Conservation (phyloP, 1,140 invertebrate species). For the Drosophila obscura region DNA sequence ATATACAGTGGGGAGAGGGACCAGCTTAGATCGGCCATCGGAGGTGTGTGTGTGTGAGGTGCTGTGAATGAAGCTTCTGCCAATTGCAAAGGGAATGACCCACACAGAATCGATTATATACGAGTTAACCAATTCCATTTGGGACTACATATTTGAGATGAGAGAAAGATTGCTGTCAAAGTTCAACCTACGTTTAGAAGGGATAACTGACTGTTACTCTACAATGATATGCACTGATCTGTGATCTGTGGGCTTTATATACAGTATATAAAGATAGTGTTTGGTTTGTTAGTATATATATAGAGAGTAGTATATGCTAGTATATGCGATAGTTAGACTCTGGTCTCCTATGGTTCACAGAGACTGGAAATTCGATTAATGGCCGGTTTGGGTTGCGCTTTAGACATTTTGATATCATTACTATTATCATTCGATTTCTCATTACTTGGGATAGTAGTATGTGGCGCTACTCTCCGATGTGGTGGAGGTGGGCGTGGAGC, state of each 20-base stretch:
- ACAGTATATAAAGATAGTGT: conserved; percentile 21
- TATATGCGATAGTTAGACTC: conserved; percentile 29
- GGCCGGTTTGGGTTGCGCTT: conserved; percentile 65
- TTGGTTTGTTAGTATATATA: conserved; percentile 37
- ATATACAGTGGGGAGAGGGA: conserved; percentile 26
- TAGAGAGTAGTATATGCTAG: conserved; percentile 17
- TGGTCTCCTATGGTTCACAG: conserved; percentile 24
- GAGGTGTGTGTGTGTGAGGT: conserved; percentile 13
- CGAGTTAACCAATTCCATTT: conserved; percentile 7
- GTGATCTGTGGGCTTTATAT: conserved; percentile 39
- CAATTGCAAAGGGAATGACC: conserved; percentile 24
- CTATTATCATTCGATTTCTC: conserved; percentile 21
- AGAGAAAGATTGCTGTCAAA: conserved; percentile 11
- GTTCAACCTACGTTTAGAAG: conserved; percentile 14
- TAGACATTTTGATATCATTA: conserved; percentile 32
- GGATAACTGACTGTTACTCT: conserved; percentile 28
- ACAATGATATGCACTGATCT: conserved; percentile 44
- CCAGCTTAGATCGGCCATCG: background rate
- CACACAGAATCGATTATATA: conserved; percentile 11
- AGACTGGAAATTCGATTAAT: conserved; percentile 68
- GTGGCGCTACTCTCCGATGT: conserved; percentile 67
- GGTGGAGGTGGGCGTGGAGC: conserved; percentile 54
- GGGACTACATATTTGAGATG: conserved; percentile 10
- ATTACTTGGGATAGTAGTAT: conserved; percentile 70
- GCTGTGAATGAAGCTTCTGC: conserved; percentile 26